Evolutionary conservation across 2,888 invertebrate species (phyloP), one percentile per base, ranked within the genome.

Genomic region (Drosophila fulvimacula): DNA sequence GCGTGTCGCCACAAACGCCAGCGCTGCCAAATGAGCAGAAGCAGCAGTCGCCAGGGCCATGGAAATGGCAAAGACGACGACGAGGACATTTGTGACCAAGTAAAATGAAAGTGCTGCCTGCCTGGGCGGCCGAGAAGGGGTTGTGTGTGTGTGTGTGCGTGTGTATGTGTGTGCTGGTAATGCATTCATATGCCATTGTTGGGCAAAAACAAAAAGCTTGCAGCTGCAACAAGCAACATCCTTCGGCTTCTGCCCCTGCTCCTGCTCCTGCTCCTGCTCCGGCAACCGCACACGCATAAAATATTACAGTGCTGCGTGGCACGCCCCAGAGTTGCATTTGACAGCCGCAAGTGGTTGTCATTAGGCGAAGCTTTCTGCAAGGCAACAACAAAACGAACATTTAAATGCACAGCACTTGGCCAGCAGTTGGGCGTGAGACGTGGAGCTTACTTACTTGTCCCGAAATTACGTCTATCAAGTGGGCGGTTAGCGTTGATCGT

Each of bases 341-440:
- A 88, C 84, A 88, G 89, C 84, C 89, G 84, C 87, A 88, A 81
- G 89, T 87, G 89, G 87, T 87, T 85, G 87, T 88, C 88, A 84
- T 84, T 84, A 84, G 76, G 88, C 65, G 68, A 79, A 68, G 62
- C 63, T 49, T 67, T 49, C 66, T 65, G 57, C 62, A 66, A 66
- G 70, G 66, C 73, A 77, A 72, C 76, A 74, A 74, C 79, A 88
- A 73, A 86, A 80, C 80, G 85, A 78, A 72, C 82, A 85, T 85
- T 85, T 85, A 85, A 89, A 85, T 89, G 84, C 82, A 81, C 82
- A 82, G 73, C 67, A 63, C 63, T 67, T 74, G 75, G 64, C 60
- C 63, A 77, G 34, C 42, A 24, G 42, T 24, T 9, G 42, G 44
- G 17, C 38, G 19, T 10, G n/a, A 13, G 7, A 5, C 13, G 48